These are phyloP conservation scores for Catocala nupta DNA, from an alignment of 2,888 invertebrate species.

Conservation along the genomic window DNA sequence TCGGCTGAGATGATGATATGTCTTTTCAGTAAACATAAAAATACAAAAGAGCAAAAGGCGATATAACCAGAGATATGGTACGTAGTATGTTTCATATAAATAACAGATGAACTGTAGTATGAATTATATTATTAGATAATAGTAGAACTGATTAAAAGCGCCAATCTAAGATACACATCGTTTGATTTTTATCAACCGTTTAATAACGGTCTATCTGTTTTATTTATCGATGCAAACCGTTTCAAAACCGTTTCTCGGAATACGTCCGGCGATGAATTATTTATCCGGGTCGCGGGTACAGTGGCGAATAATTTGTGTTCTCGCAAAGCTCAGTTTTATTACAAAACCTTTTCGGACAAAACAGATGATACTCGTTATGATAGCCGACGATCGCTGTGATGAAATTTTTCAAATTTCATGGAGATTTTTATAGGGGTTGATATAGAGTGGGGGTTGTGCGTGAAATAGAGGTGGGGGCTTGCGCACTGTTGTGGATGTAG, in stretches of 20 bases:
- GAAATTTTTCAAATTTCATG: conserved; percentile 32
- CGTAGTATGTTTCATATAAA: too few species aligned
- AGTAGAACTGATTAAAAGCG: too few species aligned
- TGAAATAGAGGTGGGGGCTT: conserved; percentile 17
- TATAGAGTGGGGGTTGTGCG: conserved; percentile 13
- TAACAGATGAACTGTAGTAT: too few species aligned
- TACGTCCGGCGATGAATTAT: conserved; percentile 54
- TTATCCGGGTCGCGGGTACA: conserved; percentile 51
- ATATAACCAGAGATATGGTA: too few species aligned
- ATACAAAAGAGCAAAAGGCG: too few species aligned
- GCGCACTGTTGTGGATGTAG: background rate
- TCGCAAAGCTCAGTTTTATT: conserved; percentile 48
- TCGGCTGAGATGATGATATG: too few species aligned
- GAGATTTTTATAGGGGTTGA: conserved; percentile 13
- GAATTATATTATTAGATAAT: too few species aligned
- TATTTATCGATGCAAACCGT: background rate
- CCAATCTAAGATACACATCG: too few species aligned
- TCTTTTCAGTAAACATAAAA: too few species aligned
- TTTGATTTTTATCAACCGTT: too few species aligned
- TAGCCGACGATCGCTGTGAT: conserved; percentile 20
- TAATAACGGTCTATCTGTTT: background rate
- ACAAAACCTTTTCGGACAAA: conserved; percentile 36
- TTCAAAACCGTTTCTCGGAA: conserved; percentile 32
- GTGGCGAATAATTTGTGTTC: conserved; percentile 55
- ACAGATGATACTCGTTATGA: conserved; percentile 29